Percentiles rank a stretch among this genome's conserved stretches.
phyloP scores from a whole-genome alignment of 2,888 invertebrate genomes.

The Drosophila trichaetosa region DNA sequence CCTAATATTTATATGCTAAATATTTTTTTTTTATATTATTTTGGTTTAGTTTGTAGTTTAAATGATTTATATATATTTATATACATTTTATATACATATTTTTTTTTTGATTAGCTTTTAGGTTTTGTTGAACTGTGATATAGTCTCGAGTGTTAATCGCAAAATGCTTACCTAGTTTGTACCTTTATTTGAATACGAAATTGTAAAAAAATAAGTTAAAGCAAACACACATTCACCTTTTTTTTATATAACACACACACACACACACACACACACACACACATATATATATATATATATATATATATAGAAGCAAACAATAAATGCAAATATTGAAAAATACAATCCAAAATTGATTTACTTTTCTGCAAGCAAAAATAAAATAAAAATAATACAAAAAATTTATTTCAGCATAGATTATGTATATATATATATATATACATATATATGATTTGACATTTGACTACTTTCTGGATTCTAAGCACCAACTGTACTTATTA shows the following conservation, averaged over 20 bases:
- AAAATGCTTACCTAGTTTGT: slow-evolving; percentile 63
- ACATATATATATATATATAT: slow-evolving; percentile 5
- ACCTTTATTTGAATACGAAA: slow-evolving; percentile 29
- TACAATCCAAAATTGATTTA: background rate
- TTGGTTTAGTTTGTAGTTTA: slow-evolving; percentile 30
- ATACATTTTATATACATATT: background rate
- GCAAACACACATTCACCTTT: slow-evolving; percentile 11
- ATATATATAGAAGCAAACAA: slow-evolving; percentile 29
- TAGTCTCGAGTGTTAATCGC: slow-evolving; percentile 61
- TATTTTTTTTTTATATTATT: slow-evolving; percentile 15
- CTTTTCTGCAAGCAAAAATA: background rate
- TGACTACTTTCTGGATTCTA: background rate
- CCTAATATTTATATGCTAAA: background rate
- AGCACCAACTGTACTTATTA: background rate
- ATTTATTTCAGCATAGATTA: background rate
- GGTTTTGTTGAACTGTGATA: slow-evolving; percentile 61
- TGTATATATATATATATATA: background rate
- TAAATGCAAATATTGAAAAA: slow-evolving; percentile 37
- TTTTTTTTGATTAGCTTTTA: slow-evolving; percentile 29
- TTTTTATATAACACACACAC: slow-evolving; percentile 20
- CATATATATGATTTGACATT: no score
- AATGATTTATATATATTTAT: slow-evolving; percentile 23
- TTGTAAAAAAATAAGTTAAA: slow-evolving; percentile 48
- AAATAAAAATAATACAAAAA: background rate
- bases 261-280: background rate